These are phyloP conservation scores for Colostygia pectinataria DNA, from an alignment of 2,888 invertebrate species.

Conservation along the genomic window DNA sequence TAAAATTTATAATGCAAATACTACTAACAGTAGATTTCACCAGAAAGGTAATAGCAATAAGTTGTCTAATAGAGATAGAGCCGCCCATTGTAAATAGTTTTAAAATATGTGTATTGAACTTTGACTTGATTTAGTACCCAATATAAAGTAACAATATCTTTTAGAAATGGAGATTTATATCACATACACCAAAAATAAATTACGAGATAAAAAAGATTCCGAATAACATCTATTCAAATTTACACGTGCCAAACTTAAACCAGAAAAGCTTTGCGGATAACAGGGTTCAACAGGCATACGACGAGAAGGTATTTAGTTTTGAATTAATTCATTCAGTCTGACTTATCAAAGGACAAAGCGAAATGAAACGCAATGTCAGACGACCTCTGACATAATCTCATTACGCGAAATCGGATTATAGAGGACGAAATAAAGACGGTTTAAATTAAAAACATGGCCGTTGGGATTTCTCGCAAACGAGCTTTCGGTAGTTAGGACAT, in stretches of 20 bases:
- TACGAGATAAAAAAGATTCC: too few relatives aligned
- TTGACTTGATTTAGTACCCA: too few relatives aligned
- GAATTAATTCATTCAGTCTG: constrained; percentile 19
- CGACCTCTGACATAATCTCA: constrained; percentile 46
- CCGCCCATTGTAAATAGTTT: too few relatives aligned
- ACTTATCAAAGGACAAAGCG: constrained; percentile 22
- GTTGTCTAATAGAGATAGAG: too few relatives aligned
- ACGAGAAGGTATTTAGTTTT: constrained; percentile 6
- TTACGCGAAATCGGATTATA: constrained; percentile 63
- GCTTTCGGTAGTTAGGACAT: constrained; percentile 8
- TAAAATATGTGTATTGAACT: too few relatives aligned
- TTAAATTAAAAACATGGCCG: constrained; percentile 47
- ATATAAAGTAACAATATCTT: too few relatives aligned
- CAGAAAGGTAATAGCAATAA: too few relatives aligned
- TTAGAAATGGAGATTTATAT: too few relatives aligned
- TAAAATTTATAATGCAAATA: too few relatives aligned
- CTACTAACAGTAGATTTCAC: too few relatives aligned
- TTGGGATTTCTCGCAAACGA: constrained; percentile 14
- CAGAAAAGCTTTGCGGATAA: constrained; percentile 10
- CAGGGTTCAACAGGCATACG: constrained; percentile 9
- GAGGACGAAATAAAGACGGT: constrained; percentile 38
- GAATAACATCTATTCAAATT: background rate
- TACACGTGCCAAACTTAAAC: constrained; percentile 3
- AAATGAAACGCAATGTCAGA: constrained; percentile 29
- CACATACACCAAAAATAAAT: too few relatives aligned